Conservation (phyloP, 2,888 invertebrate species). For the Axea sp. region DNA sequence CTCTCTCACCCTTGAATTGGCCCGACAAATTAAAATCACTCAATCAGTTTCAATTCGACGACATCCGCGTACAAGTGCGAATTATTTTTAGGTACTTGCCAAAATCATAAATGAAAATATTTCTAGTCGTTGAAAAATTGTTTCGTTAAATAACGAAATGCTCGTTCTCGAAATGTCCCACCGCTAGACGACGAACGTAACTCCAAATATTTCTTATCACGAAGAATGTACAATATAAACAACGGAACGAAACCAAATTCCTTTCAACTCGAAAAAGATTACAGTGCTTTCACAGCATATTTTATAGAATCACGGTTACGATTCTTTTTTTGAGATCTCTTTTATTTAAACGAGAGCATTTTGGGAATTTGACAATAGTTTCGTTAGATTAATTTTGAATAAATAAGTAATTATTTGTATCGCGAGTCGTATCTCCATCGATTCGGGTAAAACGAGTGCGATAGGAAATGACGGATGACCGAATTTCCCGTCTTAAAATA, state of each 20-base stretch:
- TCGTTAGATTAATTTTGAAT: too few species aligned
- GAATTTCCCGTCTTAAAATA: slow-evolving; percentile 31
- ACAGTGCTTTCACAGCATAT: slow-evolving; percentile 4
- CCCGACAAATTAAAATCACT: too few species aligned
- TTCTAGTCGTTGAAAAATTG: neutral
- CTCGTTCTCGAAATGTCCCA: slow-evolving; percentile 1
- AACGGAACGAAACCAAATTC: slow-evolving; percentile 10
- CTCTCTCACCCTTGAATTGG: too few species aligned
- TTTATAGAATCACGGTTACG: slow-evolving; percentile 1
- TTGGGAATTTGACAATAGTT: too few species aligned
- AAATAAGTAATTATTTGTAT: too few species aligned
- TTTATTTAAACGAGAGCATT: too few species aligned
- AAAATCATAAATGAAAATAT: too few species aligned
- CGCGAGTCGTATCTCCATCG: neutral
- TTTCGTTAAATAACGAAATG: slow-evolving; percentile 11
- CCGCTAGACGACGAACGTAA: slow-evolving; percentile 10
- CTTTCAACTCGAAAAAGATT: neutral
- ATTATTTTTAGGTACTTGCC: too few species aligned
- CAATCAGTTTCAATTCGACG: too few species aligned
- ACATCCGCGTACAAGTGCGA: too few species aligned
- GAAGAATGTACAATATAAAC: slow-evolving; percentile 26
- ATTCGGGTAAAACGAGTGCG: slow-evolving; percentile 16
- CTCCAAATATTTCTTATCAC: slow-evolving; percentile 24
- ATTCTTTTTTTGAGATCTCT: too few species aligned
- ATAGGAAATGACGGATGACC: slow-evolving; percentile 13